These are phyloP conservation scores for Petrocephalus schoutedeni DNA, from an alignment of 2,797 vertebrate species.

Conservation along the genomic window DNA sequence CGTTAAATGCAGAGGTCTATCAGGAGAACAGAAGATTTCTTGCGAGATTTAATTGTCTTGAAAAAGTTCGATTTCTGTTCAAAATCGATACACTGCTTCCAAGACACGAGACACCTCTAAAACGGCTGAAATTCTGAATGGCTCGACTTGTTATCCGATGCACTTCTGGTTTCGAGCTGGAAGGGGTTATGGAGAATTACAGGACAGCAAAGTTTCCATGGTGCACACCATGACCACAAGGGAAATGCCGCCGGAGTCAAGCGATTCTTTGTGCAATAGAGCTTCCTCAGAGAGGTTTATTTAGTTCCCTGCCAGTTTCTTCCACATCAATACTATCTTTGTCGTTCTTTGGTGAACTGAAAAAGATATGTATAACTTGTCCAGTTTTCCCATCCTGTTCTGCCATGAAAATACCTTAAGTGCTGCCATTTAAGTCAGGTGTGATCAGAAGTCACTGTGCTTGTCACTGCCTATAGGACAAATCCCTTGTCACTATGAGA, in stretches of 20 bases:
- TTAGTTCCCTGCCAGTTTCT: neutral
- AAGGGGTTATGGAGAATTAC: neutral
- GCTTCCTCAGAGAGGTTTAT: neutral
- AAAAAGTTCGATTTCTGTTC: neutral
- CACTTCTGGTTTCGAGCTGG: neutral
- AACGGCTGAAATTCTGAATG: neutral
- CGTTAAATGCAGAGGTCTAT: neutral
- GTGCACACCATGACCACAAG: neutral
- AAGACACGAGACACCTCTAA: neutral
- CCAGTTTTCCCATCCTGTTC: neutral
- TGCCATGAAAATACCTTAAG: neutral
- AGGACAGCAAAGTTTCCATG: neutral
- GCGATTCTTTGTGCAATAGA: neutral
- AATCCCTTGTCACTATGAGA: neutral
- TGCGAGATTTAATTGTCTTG: neutral
- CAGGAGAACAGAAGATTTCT: neutral
- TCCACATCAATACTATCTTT: neutral
- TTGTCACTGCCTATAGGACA: neutral
- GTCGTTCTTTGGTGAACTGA: neutral
- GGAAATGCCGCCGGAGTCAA: neutral
- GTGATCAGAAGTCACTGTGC: neutral
- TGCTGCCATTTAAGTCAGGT: neutral
- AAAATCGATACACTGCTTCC: neutral
- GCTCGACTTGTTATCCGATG: neutral
- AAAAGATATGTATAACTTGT: neutral